phyloP scores from a whole-genome alignment of 1,140 invertebrate species.

The Augochlora pura region DNA sequence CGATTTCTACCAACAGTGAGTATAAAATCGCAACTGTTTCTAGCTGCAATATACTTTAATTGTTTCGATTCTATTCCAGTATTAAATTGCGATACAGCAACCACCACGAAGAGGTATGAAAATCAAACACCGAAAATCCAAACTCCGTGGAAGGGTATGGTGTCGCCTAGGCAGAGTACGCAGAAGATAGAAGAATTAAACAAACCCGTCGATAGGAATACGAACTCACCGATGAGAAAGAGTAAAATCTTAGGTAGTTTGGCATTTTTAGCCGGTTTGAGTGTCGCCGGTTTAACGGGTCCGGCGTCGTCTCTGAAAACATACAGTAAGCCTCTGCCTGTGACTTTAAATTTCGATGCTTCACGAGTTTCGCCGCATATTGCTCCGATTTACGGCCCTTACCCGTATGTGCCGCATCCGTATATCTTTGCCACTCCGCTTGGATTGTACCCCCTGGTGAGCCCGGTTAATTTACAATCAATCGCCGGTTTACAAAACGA shows the following conservation, averaged over 20 bases:
- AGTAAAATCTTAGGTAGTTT: constrained; percentile 67
- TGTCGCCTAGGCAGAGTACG: background rate
- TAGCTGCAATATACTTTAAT: background rate
- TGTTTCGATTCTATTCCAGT: constrained; percentile 15
- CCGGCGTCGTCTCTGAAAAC: constrained; percentile 43
- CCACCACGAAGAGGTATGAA: background rate
- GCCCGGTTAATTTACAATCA: constrained; percentile 37
- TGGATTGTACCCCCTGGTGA: constrained; percentile 27
- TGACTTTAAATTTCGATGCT: constrained; percentile 34
- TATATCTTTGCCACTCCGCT: constrained; percentile 31
- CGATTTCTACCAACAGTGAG: constrained; percentile 43
- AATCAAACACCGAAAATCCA: background rate
- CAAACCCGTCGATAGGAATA: background rate
- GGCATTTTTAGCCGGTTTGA: constrained; percentile 70
- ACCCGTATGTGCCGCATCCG: constrained; percentile 47
- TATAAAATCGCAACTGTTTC: background rate
- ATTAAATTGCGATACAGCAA: background rate
- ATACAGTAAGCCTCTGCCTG: constrained; percentile 16
- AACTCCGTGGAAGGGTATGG: background rate
- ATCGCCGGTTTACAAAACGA: constrained; percentile 23
- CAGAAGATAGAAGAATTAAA: background rate
- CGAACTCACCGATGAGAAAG: constrained; percentile 29
- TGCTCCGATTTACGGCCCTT: constrained; percentile 68
- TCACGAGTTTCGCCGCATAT: constrained; percentile 59
- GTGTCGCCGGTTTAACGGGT: constrained; percentile 57